Conservation (phyloP, 2,797 vertebrate genomes). For the Aplochiton taeniatus region DNA sequence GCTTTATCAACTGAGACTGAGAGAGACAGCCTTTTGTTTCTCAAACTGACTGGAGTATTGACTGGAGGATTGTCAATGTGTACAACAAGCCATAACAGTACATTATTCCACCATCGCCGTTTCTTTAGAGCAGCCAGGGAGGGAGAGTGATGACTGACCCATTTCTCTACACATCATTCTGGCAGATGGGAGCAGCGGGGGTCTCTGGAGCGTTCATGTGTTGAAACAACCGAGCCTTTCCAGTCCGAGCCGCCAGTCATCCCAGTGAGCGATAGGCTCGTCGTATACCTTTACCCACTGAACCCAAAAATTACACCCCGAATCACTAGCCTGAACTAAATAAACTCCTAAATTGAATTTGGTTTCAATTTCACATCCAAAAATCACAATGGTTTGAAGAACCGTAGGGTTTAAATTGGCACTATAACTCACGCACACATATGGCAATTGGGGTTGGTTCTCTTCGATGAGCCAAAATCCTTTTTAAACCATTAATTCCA, state of each 20-base stretch:
- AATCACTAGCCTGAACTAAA: conserved; percentile 30
- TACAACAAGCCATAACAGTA: conserved; percentile 23
- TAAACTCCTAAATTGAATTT: background rate
- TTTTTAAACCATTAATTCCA: background rate
- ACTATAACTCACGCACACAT: background rate
- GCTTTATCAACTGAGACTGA: conserved; percentile 8
- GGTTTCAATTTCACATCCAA: conserved; percentile 15
- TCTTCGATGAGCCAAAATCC: background rate
- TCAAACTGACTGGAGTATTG: background rate
- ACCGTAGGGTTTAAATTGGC: background rate
- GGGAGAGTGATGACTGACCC: conserved; percentile 45
- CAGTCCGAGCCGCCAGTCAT: conserved; percentile 29
- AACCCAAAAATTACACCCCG: conserved; percentile 41
- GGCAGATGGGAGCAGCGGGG: conserved; percentile 37
- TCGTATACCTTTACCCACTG: conserved; percentile 33
- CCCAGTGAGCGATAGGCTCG: conserved; percentile 39
- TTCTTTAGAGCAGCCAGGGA: conserved; percentile 30
- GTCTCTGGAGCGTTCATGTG: conserved; percentile 52
- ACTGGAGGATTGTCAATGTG: conserved; percentile 15
- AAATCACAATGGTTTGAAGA: conserved; percentile 12
- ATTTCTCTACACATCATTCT: conserved; percentile 48
- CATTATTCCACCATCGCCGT: conserved; percentile 28
- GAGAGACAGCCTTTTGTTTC: conserved; percentile 24
- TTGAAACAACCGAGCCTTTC: conserved; percentile 56
- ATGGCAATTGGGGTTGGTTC: too few species aligned